Conservation (phyloP, 2,797 vertebrate species). For the Mionectes olivaceus region DNA sequence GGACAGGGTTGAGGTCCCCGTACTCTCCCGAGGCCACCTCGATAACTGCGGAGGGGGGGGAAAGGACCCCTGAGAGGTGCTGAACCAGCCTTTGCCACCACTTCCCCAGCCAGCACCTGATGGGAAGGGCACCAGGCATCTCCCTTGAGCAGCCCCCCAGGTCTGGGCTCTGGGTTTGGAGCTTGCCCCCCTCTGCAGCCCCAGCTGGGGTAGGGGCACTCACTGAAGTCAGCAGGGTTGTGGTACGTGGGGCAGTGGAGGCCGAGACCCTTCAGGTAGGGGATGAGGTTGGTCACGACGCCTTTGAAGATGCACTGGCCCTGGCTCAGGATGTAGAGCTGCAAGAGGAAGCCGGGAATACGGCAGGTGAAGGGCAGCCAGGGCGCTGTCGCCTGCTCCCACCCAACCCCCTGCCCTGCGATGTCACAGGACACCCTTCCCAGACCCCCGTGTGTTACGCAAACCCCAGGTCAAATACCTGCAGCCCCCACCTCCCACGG, state of each 20-base stretch:
- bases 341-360: background rate
- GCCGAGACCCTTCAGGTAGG: constrained; percentile 95
- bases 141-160: background rate
- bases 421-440: background rate
- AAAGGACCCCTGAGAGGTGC: background rate
- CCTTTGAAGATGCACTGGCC: constrained; percentile 99
- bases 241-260: constrained; percentile 98
- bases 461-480: background rate
- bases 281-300: constrained; percentile 93
- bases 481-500: background rate
- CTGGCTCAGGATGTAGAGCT: constrained; percentile 99
- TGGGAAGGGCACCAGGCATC: rapidly evolving
- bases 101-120: background rate
- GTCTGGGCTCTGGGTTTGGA: background rate
- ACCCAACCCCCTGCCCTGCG: background rate
- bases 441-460: background rate
- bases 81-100: background rate
- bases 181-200: background rate
- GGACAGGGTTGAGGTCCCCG: constrained; percentile 93
- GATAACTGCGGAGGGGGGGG: constrained; percentile 86
- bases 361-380: background rate
- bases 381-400: background rate
- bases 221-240: constrained; percentile 98
- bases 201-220: constrained; percentile 59
- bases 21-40: constrained; percentile 98